Evolutionary conservation across 2,888 invertebrate species (phyloP), one percentile per base, ranked within the genome.

Genomic region (Heliothis peltigera): DNA sequence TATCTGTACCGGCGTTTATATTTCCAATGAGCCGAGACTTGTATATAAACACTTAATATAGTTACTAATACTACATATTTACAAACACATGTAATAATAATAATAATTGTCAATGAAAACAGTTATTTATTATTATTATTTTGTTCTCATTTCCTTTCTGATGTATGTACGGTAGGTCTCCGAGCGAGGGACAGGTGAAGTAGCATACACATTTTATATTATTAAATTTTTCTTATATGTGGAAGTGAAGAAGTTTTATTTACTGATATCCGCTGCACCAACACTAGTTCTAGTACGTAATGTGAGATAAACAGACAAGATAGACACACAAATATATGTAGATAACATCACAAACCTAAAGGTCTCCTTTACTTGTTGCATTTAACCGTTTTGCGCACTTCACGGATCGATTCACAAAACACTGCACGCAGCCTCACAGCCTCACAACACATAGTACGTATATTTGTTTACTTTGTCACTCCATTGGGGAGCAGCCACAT

Each of bases 151-250:
- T 85, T 81, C 77, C 76, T 70, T 75, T 77, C 80, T 79, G 75
- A 79, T 81, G 78, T 81, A 82, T 77, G 78, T 85, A 81, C 80
- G 46, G 84, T 84, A 81, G 80, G 62, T 25, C 71, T 69, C 77
- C 75, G 60, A 55, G 62, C 69, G 66, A 54, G 75, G 80, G 84
- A 77, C 81, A 79, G 78, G 39, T 85, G 88, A 85, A 81, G 85
- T 92, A 89, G 91, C 86, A 87, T 92, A 83, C 82, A 91, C 90
- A 90, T 93, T 94, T 94, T 92, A 87, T 93, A 93, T 89, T 91
- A 93, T 92, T 94, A 94, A 89, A 93, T 84, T 91, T 92, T 93
- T 93, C 92, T 94, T 92, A 92, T 92, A 93, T 93, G 94, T 94
- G 92, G 87, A 86, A 39, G 35, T n/a, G 19, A 48, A 28, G 59